These are phyloP conservation scores for Cancer borealis DNA, from an alignment of 2,888 invertebrate genomes.

Conservation along the genomic window DNA sequence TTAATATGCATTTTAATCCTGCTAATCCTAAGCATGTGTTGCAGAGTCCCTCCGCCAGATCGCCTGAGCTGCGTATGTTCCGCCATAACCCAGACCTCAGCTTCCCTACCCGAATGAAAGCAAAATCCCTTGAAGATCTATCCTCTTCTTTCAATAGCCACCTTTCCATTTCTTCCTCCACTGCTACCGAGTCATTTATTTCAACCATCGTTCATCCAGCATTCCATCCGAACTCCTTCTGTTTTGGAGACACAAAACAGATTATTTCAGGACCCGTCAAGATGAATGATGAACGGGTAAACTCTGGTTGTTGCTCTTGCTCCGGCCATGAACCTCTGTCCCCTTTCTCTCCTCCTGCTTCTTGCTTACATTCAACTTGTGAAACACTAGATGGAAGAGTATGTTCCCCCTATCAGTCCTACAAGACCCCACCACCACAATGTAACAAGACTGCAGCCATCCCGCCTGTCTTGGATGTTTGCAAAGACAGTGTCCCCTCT, in stretches of 20 bases:
- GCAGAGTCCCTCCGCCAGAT: conserved; percentile 66
- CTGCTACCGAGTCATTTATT: background rate
- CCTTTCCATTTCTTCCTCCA: background rate
- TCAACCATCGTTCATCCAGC: conserved; percentile 56
- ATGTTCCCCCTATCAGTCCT: background rate
- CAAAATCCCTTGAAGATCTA: conserved; percentile 68
- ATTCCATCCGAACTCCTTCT: conserved; percentile 14
- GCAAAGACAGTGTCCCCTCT: conserved; percentile 54
- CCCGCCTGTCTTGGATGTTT: conserved; percentile 32
- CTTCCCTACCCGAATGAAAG: conserved; percentile 53
- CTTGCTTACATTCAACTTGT: conserved; percentile 52
- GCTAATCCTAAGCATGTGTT: conserved; percentile 47
- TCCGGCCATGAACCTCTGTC: conserved; percentile 37
- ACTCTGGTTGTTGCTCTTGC: background rate
- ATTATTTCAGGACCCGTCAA: background rate
- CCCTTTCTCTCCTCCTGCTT: conserved; percentile 48
- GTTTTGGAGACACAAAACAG: background rate
- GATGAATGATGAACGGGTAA: background rate
- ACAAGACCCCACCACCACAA: conserved; percentile 4
- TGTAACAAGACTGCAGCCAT: conserved; percentile 25
- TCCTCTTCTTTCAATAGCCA: conserved; percentile 23
- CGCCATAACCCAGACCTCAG: conserved; percentile 57
- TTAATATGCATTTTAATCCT: background rate
- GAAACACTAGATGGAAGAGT: conserved; percentile 51
- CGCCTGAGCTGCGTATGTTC: conserved; percentile 67